Evolutionary conservation across 1,140 invertebrate species (phyloP).

Genomic region (Aphis gossypii): DNA sequence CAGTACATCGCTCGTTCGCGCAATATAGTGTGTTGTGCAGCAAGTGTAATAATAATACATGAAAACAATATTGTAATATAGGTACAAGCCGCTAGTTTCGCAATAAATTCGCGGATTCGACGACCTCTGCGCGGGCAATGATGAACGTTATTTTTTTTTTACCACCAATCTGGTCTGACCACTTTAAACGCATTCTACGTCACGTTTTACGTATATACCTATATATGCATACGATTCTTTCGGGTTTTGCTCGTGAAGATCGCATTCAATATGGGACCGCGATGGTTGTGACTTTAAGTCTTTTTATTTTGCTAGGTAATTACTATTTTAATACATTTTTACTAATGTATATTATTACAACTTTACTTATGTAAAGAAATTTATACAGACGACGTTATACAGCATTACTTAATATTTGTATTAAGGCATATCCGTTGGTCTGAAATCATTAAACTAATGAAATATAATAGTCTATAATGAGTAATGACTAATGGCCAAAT

Average conservation of each 20-base stretch:
- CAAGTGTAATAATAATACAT: neutral
- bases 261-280: neutral
- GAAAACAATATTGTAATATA: slow-evolving; percentile 13
- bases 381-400: neutral
- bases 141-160: slow-evolving; percentile 1
- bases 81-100: neutral
- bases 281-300: neutral
- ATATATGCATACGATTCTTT: neutral
- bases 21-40: neutral
- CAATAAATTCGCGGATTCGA: slow-evolving; percentile 33
- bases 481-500: neutral
- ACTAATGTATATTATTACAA: neutral
- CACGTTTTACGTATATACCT: neutral
- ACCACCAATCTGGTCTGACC: slow-evolving; percentile 20
- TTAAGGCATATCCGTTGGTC: neutral
- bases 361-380: neutral
- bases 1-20: neutral
- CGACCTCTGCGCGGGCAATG: neutral
- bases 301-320: neutral
- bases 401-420: too few species aligned
- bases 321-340: neutral
- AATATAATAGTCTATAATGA: neutral
- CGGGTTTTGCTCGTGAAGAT: neutral
- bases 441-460: neutral
- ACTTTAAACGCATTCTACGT: neutral